Conservation (phyloP, 1,140 invertebrate species). For the Drosophila carrolli region DNA sequence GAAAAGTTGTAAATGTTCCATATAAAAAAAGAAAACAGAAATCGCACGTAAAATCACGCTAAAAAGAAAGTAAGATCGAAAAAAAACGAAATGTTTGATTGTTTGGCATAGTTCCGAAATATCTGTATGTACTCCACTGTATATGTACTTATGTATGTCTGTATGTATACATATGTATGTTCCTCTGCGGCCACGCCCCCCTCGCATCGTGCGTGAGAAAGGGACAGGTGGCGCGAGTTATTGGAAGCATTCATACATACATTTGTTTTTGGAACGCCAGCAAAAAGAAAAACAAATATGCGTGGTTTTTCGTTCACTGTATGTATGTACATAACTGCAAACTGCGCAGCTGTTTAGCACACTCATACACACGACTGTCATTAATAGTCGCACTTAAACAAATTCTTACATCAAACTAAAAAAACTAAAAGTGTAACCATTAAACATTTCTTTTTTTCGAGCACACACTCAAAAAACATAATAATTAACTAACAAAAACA, state of each 20-base stretch:
- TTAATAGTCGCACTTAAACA: constrained; percentile 19
- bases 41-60: constrained; percentile 35
- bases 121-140: constrained; percentile 9
- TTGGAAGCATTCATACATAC: neutral
- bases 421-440: neutral
- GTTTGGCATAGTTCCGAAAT: constrained; percentile 26
- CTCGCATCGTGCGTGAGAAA: constrained; percentile 1
- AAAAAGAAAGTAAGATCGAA: constrained; percentile 46
- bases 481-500: constrained; percentile 23
- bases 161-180: constrained; percentile 19
- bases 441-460: constrained; percentile 2
- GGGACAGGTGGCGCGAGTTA: neutral
- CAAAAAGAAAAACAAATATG: constrained; percentile 3
- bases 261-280: constrained; percentile 8
- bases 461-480: constrained; percentile 23
- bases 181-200: neutral
- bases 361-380: constrained; percentile 7
- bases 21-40: constrained; percentile 22
- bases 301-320: constrained; percentile 6
- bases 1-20: constrained; percentile 69
- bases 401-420: constrained; percentile 19
- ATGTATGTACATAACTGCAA: constrained; percentile 24
- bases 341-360: constrained; percentile 34
- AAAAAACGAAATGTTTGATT: constrained; percentile 44
- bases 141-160: constrained; percentile 16